These are phyloP conservation scores for Taeniopygia guttata DNA, from an alignment of 2,797 vertebrate genomes.

Conservation along the genomic window DNA sequence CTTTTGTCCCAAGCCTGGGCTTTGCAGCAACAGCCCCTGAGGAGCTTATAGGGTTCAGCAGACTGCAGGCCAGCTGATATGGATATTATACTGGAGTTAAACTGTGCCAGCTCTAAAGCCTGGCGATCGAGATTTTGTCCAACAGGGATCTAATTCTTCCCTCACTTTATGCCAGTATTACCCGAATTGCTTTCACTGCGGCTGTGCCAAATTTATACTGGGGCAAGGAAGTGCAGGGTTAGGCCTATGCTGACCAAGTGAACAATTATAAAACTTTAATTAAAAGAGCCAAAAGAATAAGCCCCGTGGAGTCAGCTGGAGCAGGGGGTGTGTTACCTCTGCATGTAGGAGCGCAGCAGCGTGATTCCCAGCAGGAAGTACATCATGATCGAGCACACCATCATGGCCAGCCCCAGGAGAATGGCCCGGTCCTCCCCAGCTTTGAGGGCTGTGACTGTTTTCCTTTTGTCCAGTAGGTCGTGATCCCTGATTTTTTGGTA, in stretches of 20 bases:
- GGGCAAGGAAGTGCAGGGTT: neutral
- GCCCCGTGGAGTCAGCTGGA: neutral
- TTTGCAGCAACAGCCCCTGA: neutral
- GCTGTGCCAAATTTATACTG: neutral
- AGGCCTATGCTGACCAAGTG: neutral
- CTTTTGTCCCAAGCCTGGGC: neutral
- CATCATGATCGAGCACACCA: constrained; percentile 91
- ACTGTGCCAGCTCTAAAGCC: constrained; percentile 19
- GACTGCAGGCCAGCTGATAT: neutral
- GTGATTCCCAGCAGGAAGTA: constrained; percentile 94
- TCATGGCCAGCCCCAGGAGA: constrained; percentile 91
- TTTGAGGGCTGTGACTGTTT: constrained; percentile 91
- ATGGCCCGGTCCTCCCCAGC: constrained; percentile 94
- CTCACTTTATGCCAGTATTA: neutral
- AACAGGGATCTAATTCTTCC: neutral
- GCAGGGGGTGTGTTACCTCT: constrained; percentile 80
- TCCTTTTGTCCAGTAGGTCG: constrained; percentile 92
- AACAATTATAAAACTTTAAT: neutral
- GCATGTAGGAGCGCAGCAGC: constrained; percentile 88
- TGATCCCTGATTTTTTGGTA: constrained; percentile 92
- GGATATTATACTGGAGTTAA: neutral
- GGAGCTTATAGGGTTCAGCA: neutral
- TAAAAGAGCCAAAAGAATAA: neutral
- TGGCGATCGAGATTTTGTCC: neutral
- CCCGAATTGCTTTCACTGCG: neutral